Evolutionary conservation across 2,888 invertebrate genomes (phyloP).

Genomic region (Cerceris ruficornis): DNA sequence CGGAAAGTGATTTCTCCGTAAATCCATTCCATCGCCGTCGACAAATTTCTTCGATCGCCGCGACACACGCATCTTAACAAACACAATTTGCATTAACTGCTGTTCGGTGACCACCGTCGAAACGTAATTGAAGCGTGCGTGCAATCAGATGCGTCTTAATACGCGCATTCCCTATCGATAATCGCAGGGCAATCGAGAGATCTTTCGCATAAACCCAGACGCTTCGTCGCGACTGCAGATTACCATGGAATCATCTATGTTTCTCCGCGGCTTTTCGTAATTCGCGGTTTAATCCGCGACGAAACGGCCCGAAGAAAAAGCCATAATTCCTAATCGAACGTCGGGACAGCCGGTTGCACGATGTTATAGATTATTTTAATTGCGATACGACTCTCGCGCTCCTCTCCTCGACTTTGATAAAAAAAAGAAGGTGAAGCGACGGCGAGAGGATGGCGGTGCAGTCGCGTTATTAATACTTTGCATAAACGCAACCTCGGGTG

Average conservation of each 20-base stretch:
- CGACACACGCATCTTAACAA: too few relatives aligned
- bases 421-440: background rate
- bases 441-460: background rate
- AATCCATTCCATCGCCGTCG: too few relatives aligned
- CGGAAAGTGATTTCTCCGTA: too few relatives aligned
- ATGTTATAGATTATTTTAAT: background rate
- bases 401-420: background rate
- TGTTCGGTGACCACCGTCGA: constrained; percentile 15
- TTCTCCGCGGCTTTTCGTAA: background rate
- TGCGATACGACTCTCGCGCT: background rate
- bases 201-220: too few relatives aligned
- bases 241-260: constrained; percentile 33
- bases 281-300: background rate
- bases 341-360: background rate
- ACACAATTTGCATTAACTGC: too few relatives aligned
- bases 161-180: constrained; percentile 23
- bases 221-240: background rate
- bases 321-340: background rate
- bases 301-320: background rate
- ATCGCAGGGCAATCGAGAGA: too few relatives aligned
- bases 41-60: too few relatives aligned
- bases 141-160: constrained; percentile 62
- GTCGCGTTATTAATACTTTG: constrained; percentile 40
- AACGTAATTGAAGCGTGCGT: constrained; percentile 58
- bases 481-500: constrained; percentile 37